Conservation (phyloP, 2,797 vertebrate species). For the Cryptoblepharus egeriae region DNA sequence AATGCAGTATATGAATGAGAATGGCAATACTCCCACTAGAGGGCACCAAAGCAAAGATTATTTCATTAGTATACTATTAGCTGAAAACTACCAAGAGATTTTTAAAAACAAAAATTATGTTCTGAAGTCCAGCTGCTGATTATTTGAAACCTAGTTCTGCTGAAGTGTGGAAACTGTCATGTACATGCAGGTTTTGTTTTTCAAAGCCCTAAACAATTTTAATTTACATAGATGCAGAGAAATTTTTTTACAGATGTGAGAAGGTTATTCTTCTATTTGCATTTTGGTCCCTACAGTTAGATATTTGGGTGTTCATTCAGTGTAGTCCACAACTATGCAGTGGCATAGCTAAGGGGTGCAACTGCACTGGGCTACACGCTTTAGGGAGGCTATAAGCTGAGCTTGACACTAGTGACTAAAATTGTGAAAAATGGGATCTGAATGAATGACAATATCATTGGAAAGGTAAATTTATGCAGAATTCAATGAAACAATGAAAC, state of each 20-base stretch:
- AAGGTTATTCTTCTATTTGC: not conserved
- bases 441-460: too few species aligned
- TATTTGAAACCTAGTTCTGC: not conserved
- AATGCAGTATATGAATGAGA: too few species aligned
- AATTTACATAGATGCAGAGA: not conserved
- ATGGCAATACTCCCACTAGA: conserved; percentile 48
- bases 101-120: conserved; percentile 10
- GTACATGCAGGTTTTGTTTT: not conserved
- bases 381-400: too few species aligned
- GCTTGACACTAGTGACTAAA: too few species aligned
- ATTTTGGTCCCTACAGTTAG: not conserved
- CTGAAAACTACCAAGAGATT: not conserved
- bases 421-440: too few species aligned
- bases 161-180: not conserved
- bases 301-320: not conserved
- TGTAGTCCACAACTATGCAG: too few species aligned
- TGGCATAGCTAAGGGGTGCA: too few species aligned
- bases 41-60: conserved; percentile 68
- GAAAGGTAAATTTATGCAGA: too few species aligned
- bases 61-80: not conserved
- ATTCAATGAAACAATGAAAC: too few species aligned
- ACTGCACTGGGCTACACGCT: too few species aligned
- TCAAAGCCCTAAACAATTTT: not conserved
- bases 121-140: conserved; percentile 2
- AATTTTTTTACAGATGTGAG: not conserved